Percentiles rank a stretch among this genome's conserved stretches.
These are phyloP conservation scores for Cynopterus sphinx DNA, from an alignment of 2,797 vertebrate species.

Conservation along the genomic window DNA sequence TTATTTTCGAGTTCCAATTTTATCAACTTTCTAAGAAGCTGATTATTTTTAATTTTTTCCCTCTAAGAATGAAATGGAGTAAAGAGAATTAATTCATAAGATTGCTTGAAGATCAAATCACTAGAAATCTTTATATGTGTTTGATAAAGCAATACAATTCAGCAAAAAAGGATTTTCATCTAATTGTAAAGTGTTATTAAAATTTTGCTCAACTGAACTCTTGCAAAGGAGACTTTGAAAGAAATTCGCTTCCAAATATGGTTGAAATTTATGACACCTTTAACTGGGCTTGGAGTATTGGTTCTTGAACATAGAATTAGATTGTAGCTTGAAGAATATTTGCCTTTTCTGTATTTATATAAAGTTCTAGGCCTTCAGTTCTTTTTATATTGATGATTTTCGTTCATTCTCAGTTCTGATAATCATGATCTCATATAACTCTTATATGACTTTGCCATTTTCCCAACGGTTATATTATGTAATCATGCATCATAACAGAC, in stretches of 20 bases:
- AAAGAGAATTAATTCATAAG: slow-evolving; percentile 7
- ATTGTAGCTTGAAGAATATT: slow-evolving; percentile 3
- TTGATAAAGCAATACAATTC: slow-evolving; percentile 31
- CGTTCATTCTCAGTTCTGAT: background rate
- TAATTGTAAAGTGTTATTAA: slow-evolving; percentile 55
- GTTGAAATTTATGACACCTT: background rate
- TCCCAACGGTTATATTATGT: background rate
- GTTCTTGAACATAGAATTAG: background rate
- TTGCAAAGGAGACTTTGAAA: background rate
- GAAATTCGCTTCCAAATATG: background rate
- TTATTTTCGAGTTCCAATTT: background rate
- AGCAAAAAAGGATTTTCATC: slow-evolving; percentile 42
- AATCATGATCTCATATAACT: background rate
- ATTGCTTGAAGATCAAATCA: background rate
- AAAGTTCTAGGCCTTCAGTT: background rate
- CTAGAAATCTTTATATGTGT: background rate
- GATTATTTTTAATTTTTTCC: background rate
- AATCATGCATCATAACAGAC: background rate
- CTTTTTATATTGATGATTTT: background rate
- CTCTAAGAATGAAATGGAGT: slow-evolving; percentile 23
- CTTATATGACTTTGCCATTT: background rate
- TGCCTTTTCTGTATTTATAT: background rate
- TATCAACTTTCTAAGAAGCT: background rate
- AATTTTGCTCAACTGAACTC: slow-evolving; percentile 2
- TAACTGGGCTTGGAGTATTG: background rate